A percentile compares a stretch with the other conserved stretches of the same genome.
phyloP scores from a whole-genome alignment of 2,888 invertebrate genomes.

The Graphium colonna region DNA sequence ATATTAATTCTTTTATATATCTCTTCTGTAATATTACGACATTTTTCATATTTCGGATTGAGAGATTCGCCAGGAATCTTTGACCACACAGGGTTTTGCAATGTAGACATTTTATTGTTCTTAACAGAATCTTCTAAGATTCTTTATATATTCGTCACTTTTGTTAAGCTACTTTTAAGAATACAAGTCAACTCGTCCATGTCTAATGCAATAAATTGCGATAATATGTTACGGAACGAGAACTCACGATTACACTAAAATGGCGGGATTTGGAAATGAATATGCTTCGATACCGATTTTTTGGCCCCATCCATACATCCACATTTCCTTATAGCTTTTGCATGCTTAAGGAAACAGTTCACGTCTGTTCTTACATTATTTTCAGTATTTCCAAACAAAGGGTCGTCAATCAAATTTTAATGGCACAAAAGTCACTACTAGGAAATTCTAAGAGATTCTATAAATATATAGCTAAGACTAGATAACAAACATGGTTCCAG shows the following conservation, averaged over 20 bases:
- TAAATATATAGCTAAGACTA: conserved; percentile 61
- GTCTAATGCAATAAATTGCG: conserved; percentile 27
- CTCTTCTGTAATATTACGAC: conserved; percentile 70
- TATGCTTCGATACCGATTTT: neutral
- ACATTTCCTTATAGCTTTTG: neutral
- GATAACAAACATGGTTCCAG: conserved; percentile 57
- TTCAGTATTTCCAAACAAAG: conserved; percentile 61
- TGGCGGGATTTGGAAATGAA: conserved; percentile 30
- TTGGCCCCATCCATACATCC: conserved; percentile 3
- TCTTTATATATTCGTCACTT: conserved; percentile 35
- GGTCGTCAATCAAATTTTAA: conserved; percentile 63
- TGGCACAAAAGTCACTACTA: conserved; percentile 63
- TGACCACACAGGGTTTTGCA: conserved; percentile 55
- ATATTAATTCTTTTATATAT: conserved; percentile 74
- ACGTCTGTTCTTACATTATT: conserved; percentile 41
- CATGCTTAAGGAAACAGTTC: conserved; percentile 31
- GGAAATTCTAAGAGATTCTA: conserved; percentile 52
- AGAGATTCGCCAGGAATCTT: conserved; percentile 42
- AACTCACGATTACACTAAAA: conserved; percentile 20
- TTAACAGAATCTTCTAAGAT: conserved; percentile 49
- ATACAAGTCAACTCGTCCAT: conserved; percentile 49
- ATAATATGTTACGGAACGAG: conserved; percentile 39
- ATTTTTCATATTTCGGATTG: conserved; percentile 67
- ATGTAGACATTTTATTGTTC: conserved; percentile 53
- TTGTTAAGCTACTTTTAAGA: conserved; percentile 36